These are phyloP conservation scores for Rattus rattus DNA, from an alignment of 2,113 vertebrate genomes.

Conservation along the genomic window DNA sequence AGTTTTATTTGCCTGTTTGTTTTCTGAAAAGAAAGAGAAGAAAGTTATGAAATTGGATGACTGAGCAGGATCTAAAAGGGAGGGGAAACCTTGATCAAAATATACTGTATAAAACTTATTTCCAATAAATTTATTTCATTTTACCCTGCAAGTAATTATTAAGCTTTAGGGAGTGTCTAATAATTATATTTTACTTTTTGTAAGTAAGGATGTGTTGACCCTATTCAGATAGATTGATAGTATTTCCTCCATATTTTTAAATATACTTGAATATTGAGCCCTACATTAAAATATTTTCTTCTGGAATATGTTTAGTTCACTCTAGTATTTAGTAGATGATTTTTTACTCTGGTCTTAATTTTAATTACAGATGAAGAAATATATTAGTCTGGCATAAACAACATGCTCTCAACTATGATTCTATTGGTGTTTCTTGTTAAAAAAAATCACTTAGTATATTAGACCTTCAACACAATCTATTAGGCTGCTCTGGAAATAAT, in stretches of 20 bases:
- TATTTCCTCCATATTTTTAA: slow-evolving; percentile 33
- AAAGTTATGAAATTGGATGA: not conserved
- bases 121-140: slow-evolving; percentile 54
- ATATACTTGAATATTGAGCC: not conserved
- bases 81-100: not conserved
- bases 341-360: not conserved
- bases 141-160: slow-evolving; percentile 46
- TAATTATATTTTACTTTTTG: slow-evolving; percentile 55
- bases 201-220: slow-evolving; percentile 58
- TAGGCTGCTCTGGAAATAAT: not conserved
- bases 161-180: slow-evolving; percentile 42
- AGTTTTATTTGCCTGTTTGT: not conserved
- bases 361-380: slow-evolving; percentile 11
- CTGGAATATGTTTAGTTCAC: slow-evolving; percentile 30
- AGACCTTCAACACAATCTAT: not conserved
- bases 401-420: not conserved
- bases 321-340: slow-evolving; percentile 42
- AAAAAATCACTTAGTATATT: not conserved
- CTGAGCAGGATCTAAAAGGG: not conserved
- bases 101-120: not conserved
- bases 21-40: not conserved
- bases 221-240: slow-evolving; percentile 36
- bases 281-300: slow-evolving; percentile 16
- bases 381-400: not conserved
- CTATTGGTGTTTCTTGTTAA: slow-evolving; percentile 5